phyloP scores from a whole-genome alignment of 2,888 invertebrate genomes.

The Crossocerus cetratus region DNA sequence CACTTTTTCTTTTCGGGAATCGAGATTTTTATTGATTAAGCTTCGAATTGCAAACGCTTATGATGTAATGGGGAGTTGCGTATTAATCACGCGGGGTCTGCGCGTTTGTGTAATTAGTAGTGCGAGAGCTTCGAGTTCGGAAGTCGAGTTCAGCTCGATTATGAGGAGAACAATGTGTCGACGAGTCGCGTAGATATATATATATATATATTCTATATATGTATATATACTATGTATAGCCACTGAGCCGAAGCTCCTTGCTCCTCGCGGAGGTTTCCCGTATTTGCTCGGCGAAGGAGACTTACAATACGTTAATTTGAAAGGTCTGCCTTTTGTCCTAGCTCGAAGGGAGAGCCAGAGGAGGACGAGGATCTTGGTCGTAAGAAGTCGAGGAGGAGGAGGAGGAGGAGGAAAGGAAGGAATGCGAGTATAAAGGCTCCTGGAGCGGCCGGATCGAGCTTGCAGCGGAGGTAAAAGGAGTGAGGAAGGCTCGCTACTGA shows the following conservation, averaged over 20 bases:
- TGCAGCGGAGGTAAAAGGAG: constrained; percentile 50
- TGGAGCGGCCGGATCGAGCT: constrained; percentile 16
- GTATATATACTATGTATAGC: not conserved
- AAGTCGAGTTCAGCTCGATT: too few relatives aligned
- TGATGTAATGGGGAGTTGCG: too few relatives aligned
- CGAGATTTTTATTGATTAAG: too few relatives aligned
- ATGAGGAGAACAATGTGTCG: too few relatives aligned
- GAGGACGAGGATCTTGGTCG: not conserved
- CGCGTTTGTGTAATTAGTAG: too few relatives aligned
- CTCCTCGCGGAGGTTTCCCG: constrained; percentile 18
- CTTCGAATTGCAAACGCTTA: too few relatives aligned
- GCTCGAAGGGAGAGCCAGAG: not conserved
- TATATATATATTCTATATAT: too few relatives aligned
- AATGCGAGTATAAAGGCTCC: constrained; percentile 42
- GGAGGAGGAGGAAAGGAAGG: constrained; percentile 41
- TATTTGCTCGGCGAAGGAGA: not conserved
- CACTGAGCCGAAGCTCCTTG: constrained; percentile 6
- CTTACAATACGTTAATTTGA: constrained; percentile 2
- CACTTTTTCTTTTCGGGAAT: too few relatives aligned
- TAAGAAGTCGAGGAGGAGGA: not conserved
- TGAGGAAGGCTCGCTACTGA: constrained; percentile 63
- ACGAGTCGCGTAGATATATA: too few relatives aligned
- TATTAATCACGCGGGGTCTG: too few relatives aligned
- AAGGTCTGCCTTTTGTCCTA: not conserved
- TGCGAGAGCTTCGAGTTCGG: too few relatives aligned